Conservation (phyloP, 1,140 invertebrate genomes). For the Drosophila eugracilis region DNA sequence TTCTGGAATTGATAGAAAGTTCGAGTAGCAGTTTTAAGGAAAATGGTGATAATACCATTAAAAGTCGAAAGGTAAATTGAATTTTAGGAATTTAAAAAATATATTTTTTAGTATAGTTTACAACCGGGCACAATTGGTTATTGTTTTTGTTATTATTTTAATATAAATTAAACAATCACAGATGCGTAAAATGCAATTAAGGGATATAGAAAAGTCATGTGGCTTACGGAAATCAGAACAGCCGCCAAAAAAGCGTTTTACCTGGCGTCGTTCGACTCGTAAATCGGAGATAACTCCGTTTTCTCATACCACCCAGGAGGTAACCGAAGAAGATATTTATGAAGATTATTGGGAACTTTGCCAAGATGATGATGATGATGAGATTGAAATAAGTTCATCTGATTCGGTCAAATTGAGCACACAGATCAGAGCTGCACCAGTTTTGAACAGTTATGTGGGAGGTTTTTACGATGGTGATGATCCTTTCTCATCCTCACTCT, state of each 20-base stretch:
- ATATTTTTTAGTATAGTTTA: too few species aligned
- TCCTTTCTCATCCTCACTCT: not conserved
- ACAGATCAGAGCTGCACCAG: not conserved
- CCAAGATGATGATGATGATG: not conserved
- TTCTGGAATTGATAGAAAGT: not conserved
- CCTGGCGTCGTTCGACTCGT: not conserved
- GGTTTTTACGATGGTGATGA: not conserved
- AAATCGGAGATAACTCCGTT: not conserved
- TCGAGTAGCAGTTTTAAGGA: not conserved
- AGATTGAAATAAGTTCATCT: not conserved
- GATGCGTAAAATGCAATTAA: slow-evolving; percentile 25
- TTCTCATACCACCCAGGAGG: not conserved
- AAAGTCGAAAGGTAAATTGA: slow-evolving; percentile 4
- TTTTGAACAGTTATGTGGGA: too few species aligned
- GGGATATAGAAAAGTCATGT: slow-evolving; percentile 27
- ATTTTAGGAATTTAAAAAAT: not conserved
- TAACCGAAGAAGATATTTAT: not conserved
- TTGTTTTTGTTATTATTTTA: not conserved
- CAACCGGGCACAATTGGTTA: too few species aligned
- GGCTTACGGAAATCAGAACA: not conserved
- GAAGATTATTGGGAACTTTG: slow-evolving; percentile 17
- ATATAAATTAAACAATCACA: not conserved
- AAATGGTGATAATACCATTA: not conserved
- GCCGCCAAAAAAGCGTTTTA: not conserved
- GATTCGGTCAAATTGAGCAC: not conserved